Percentiles rank a stretch among this genome's conserved stretches.
phyloP scores from a whole-genome alignment of 2,113 vertebrate species.

The Pseudorectes ferrugineus region DNA sequence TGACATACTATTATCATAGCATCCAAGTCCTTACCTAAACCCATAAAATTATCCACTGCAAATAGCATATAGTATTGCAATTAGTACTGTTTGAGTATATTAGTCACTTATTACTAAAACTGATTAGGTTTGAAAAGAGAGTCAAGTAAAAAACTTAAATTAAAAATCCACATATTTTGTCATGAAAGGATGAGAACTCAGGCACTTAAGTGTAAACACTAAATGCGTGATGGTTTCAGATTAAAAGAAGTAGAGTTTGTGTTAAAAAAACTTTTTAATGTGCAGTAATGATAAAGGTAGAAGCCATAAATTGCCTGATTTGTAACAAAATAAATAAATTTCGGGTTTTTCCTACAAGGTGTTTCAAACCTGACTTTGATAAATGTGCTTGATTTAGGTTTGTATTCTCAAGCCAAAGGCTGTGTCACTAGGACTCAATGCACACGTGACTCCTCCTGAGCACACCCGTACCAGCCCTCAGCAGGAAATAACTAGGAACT shows the following conservation, averaged over 20 bases:
- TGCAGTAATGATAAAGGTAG: background rate
- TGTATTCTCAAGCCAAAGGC: background rate
- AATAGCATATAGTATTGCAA: background rate
- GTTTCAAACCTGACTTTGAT: background rate
- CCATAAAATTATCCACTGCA: background rate
- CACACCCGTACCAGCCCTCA: background rate
- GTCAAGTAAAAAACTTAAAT: background rate
- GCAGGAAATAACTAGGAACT: background rate
- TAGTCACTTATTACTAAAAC: background rate
- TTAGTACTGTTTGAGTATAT: background rate
- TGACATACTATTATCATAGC: background rate
- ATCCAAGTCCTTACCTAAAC: background rate
- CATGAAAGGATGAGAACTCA: background rate
- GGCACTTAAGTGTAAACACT: background rate
- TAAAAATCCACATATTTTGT: background rate
- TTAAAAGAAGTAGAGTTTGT: background rate
- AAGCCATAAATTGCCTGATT: background rate
- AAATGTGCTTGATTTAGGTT: background rate
- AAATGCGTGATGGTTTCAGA: background rate
- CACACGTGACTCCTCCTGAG: background rate
- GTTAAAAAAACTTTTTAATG: background rate
- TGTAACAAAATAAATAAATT: background rate
- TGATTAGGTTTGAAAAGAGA: background rate
- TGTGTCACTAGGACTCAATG: background rate
- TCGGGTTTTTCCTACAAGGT: background rate